phyloP scores from a whole-genome alignment of 2,113 vertebrate genomes.

The Scomber colias region DNA sequence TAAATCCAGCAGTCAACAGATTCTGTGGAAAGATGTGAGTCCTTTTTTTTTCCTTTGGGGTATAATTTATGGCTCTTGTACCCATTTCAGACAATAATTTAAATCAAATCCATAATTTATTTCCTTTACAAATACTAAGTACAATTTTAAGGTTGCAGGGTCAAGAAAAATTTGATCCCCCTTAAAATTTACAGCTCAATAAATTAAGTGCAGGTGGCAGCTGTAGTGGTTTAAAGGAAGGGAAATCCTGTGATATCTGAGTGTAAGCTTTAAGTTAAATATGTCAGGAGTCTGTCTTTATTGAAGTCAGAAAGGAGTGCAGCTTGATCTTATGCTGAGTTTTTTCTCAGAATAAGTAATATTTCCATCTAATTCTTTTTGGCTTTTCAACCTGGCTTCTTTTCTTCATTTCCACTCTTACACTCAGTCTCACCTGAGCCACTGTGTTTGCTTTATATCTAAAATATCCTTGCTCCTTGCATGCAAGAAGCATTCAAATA shows the following conservation, averaged over 20 bases:
- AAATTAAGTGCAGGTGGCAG: conserved; percentile 30
- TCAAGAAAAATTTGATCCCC: conserved; percentile 5
- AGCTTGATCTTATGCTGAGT: conserved; percentile 49
- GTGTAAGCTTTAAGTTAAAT: conserved; percentile 25
- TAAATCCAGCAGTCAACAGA: conserved; percentile 81
- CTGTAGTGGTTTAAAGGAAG: conserved; percentile 18
- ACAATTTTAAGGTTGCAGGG: neutral
- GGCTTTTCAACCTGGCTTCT: conserved; percentile 49
- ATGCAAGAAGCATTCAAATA: conserved; percentile 47
- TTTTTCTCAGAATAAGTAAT: conserved; percentile 46
- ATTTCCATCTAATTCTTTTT: conserved; percentile 54
- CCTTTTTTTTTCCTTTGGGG: neutral
- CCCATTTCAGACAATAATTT: neutral
- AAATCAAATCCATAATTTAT: neutral
- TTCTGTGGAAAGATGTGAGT: conserved; percentile 88
- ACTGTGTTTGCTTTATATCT: conserved; percentile 50
- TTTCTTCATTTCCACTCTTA: conserved; percentile 42
- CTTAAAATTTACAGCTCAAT: conserved; percentile 21
- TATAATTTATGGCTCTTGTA: conserved; percentile 34
- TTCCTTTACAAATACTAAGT: neutral
- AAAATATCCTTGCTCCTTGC: conserved; percentile 19
- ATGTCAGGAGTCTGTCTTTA: conserved; percentile 24
- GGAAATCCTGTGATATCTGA: conserved; percentile 19
- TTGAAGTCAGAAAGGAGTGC: conserved; percentile 21
- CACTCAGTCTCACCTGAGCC: conserved; percentile 45